Conservation (phyloP, 2,888 invertebrate species). For the Parochlus steinenii region DNA sequence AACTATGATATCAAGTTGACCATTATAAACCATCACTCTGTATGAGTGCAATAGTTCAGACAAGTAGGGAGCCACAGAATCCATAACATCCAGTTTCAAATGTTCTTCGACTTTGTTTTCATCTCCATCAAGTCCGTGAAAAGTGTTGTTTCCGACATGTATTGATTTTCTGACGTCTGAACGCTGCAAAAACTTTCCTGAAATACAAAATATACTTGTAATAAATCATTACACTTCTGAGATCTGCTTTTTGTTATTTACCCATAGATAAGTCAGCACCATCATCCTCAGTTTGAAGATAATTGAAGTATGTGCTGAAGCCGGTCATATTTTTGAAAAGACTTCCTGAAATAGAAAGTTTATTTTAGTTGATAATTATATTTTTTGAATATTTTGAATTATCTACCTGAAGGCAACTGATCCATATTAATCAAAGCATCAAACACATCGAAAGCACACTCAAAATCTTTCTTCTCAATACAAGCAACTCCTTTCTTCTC, state of each 20-base stretch:
- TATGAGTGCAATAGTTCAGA: slow-evolving; percentile 49
- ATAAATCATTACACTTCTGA: too few relatives aligned
- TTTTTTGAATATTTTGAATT: too few relatives aligned
- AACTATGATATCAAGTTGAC: slow-evolving; percentile 81
- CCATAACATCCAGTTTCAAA: slow-evolving; percentile 62
- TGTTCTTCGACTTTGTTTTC: slow-evolving; percentile 46
- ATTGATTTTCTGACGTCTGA: slow-evolving; percentile 45
- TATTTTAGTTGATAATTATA: too few relatives aligned
- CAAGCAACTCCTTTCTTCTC: slow-evolving; percentile 39
- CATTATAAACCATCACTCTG: slow-evolving; percentile 67
- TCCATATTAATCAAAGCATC: slow-evolving; percentile 47
- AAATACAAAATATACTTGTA: too few relatives aligned
- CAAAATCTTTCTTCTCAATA: slow-evolving; percentile 44
- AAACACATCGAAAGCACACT: slow-evolving; percentile 47
- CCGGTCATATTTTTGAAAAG: slow-evolving; percentile 60
- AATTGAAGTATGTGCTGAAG: slow-evolving; percentile 60
- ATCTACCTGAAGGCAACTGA: slow-evolving; percentile 21
- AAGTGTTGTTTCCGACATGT: slow-evolving; percentile 62
- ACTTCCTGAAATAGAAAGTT: too few relatives aligned
- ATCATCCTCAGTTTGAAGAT: slow-evolving; percentile 42
- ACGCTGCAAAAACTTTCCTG: slow-evolving; percentile 49
- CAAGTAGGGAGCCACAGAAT: slow-evolving; percentile 58
- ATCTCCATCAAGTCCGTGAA: slow-evolving; percentile 27
- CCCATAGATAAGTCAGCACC: slow-evolving; percentile 42
- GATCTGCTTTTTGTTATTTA: too few relatives aligned